Evolutionary conservation across 2,888 invertebrate species (phyloP).

Genomic region (Autographa pulchrina): DNA sequence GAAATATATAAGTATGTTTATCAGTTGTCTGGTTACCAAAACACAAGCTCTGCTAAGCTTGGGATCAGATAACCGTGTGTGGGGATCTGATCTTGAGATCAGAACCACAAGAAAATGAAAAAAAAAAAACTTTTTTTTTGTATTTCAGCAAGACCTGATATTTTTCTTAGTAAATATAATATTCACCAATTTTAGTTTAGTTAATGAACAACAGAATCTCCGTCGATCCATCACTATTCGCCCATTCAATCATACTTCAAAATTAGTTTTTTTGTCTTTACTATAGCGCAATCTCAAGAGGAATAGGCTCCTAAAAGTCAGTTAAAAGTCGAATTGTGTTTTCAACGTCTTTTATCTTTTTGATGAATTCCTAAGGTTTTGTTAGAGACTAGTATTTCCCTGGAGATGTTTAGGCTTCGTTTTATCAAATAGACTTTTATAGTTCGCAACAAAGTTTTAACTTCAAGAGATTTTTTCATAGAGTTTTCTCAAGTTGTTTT

Average conservation of each 20-base stretch:
- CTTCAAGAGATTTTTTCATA: not conserved
- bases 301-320: not conserved
- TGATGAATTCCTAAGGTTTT: conserved; percentile 27
- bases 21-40: too few species aligned
- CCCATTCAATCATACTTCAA: not conserved
- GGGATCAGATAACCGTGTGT: too few species aligned
- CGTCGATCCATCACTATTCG: too few species aligned
- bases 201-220: too few species aligned
- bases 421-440: conserved; percentile 14
- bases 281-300: not conserved
- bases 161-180: too few species aligned
- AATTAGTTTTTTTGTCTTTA: not conserved
- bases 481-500: not conserved
- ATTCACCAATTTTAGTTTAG: too few species aligned
- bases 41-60: too few species aligned
- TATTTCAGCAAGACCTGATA: too few species aligned
- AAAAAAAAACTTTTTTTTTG: too few species aligned
- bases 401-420: conserved; percentile 10
- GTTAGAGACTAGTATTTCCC: conserved; percentile 34
- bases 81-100: too few species aligned
- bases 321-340: conserved; percentile 35
- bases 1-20: too few species aligned
- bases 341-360: conserved; percentile 17
- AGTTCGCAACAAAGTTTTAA: conserved; percentile 1
- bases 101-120: too few species aligned